Evolutionary conservation across 1,140 invertebrate species (phyloP).

Genomic region (Drosophila pseudoobscura): DNA sequence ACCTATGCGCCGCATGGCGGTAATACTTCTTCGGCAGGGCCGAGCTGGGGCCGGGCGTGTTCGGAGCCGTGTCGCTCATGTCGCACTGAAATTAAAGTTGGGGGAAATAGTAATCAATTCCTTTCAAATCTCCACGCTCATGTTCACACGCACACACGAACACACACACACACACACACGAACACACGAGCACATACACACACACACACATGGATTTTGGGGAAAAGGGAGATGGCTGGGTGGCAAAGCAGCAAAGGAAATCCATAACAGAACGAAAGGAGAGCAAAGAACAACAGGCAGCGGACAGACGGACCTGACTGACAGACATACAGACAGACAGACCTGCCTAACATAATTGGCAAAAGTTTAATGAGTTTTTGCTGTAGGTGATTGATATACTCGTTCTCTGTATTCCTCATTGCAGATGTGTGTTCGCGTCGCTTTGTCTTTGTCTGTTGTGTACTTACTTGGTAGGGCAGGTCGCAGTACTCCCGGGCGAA

Average conservation of each 20-base stretch:
- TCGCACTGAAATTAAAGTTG: conserved; percentile 49
- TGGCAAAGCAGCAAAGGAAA: too few species aligned
- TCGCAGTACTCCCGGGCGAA: conserved; percentile 57
- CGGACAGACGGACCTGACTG: too few species aligned
- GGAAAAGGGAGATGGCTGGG: too few species aligned
- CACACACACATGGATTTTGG: conserved; percentile 18
- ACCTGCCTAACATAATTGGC: conserved; percentile 63
- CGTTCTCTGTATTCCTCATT: conserved; percentile 19
- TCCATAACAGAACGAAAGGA: too few species aligned
- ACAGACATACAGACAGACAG: too few species aligned
- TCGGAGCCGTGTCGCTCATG: conserved; percentile 73
- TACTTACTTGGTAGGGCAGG: conserved; percentile 67
- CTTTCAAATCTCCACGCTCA: too few species aligned
- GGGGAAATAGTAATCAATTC: conserved; percentile 6
- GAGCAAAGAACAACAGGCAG: conserved; percentile 19
- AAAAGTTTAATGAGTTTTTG: conserved; percentile 67
- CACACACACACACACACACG: conserved; percentile 6
- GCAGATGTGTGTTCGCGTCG: conserved; percentile 11
- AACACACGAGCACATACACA: too few species aligned
- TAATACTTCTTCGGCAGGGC: conserved; percentile 69
- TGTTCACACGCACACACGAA: not conserved
- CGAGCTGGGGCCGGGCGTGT: conserved; percentile 57
- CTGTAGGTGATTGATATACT: conserved; percentile 68
- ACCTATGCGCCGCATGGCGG: conserved; percentile 70
- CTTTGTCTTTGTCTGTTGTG: not conserved